Percentiles rank a stretch among this genome's conserved stretches.
phyloP scores from a whole-genome alignment of 2,888 invertebrate genomes.

The Xylota segnis region DNA sequence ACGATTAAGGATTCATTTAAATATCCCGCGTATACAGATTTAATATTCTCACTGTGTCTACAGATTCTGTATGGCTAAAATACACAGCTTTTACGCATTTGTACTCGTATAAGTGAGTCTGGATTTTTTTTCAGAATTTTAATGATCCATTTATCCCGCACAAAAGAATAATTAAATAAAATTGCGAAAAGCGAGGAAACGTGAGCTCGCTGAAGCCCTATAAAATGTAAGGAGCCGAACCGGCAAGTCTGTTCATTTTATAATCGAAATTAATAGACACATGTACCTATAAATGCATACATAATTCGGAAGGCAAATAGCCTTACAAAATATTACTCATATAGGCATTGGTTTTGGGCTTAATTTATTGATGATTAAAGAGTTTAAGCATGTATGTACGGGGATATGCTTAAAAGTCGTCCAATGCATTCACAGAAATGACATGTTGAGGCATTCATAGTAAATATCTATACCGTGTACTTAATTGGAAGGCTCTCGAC shows the following conservation, averaged over 20 bases:
- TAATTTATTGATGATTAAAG: background rate
- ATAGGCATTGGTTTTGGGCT: background rate
- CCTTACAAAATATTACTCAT: background rate
- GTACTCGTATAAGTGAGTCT: background rate
- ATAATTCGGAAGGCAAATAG: background rate
- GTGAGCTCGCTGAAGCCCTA: constrained; percentile 2
- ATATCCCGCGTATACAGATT: background rate
- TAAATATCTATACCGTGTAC: too few species aligned
- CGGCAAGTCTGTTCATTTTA: background rate
- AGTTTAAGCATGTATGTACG: too few species aligned
- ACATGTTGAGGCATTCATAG: too few species aligned
- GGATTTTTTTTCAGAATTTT: constrained; percentile 31
- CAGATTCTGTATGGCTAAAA: constrained; percentile 4
- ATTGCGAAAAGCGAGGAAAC: constrained; percentile 23
- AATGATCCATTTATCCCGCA: constrained; percentile 48
- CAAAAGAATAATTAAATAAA: constrained; percentile 40
- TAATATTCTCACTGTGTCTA: background rate
- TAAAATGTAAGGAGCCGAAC: background rate
- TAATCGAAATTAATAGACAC: constrained; percentile 1
- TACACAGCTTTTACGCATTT: constrained; percentile 18
- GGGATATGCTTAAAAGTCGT: too few species aligned
- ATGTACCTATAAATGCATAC: too few species aligned
- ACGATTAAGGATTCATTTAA: constrained; percentile 20
- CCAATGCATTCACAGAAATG: too few species aligned
- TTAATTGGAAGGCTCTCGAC: too few species aligned